phyloP scores from a whole-genome alignment of 2,888 invertebrate genomes.

The Thysanoteuthis rhombus region DNA sequence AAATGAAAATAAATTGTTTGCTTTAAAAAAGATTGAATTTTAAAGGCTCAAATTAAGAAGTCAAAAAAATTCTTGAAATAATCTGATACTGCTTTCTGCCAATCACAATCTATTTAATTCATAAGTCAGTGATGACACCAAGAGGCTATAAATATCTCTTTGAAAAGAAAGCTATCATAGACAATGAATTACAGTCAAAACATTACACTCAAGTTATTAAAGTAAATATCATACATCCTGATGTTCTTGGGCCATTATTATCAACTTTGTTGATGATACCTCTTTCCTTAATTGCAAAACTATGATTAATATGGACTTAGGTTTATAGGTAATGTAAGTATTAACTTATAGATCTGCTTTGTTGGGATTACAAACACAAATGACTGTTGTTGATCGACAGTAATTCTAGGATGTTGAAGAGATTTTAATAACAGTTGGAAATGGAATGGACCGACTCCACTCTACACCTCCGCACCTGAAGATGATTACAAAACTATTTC shows the following conservation, averaged over 20 bases:
- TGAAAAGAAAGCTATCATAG: background rate
- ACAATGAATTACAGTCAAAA: background rate
- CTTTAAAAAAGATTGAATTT: no score
- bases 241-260: background rate
- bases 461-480: background rate
- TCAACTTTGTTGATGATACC: background rate
- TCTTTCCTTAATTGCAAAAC: background rate
- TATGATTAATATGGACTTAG: background rate
- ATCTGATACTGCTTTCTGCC: background rate
- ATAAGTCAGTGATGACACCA: background rate
- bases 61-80: background rate
- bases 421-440: background rate
- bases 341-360: background rate
- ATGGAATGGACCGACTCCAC: background rate
- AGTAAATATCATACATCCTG: background rate
- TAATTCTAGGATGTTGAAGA: background rate
- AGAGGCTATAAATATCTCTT: background rate
- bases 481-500: background rate
- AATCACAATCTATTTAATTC: background rate
- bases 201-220: background rate
- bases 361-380: slow-evolving; percentile 12
- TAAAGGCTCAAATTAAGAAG: no score
- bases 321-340: background rate
- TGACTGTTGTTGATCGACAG: background rate
- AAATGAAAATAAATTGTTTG: no score